Evolutionary conservation across 1,140 invertebrate species (phyloP), one percentile per base, ranked within the genome.

Genomic region (Drusus annulatus): DNA sequence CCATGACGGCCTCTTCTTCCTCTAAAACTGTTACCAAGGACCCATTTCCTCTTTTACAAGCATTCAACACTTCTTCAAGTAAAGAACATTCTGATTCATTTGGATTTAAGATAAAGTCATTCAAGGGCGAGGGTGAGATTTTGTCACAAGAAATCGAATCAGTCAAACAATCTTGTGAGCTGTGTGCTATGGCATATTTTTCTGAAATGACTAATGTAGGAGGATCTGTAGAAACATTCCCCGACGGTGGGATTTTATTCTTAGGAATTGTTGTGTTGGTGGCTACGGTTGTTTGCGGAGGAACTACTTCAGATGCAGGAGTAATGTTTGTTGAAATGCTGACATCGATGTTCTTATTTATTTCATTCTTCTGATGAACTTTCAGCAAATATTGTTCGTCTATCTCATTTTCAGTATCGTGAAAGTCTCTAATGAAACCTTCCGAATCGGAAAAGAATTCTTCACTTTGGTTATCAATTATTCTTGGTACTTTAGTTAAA

Each of bases 11-110:
- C 83, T 91, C 91, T 73, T 94, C 92, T 85, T 94, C 93, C 84
- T 94, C 93, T 5, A 92, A 92, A 63, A 94, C 93, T 1, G 93
- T 91, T 21, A 87, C 85, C 84, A 91, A 74, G 83, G n/a, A n/a
- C n/a, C 88, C 84, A 84, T 88, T 81, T 85, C 87, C 87, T 79
- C 87, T 84, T 78, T 87, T 86, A 82, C 88, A 89, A 80, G 87
- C 87, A 82, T 83, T 87, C 21, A 89, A 76, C n/a, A 89, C 86
- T 80, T 89, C 88, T 52, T 89, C 88, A 3, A 88, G 86, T 76
- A 89, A 85, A 21, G 89, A 88, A 28, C 87, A 85, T 69, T 89
- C 88, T 6, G 84, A 84, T 76, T 89, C 87, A 15, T 76, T 84
- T 36, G 68, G 54, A 51, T 45, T 79, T 69, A 54, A 45, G 36